phyloP scores from a whole-genome alignment of 2,888 invertebrate genomes.

The Xylota sylvarum region DNA sequence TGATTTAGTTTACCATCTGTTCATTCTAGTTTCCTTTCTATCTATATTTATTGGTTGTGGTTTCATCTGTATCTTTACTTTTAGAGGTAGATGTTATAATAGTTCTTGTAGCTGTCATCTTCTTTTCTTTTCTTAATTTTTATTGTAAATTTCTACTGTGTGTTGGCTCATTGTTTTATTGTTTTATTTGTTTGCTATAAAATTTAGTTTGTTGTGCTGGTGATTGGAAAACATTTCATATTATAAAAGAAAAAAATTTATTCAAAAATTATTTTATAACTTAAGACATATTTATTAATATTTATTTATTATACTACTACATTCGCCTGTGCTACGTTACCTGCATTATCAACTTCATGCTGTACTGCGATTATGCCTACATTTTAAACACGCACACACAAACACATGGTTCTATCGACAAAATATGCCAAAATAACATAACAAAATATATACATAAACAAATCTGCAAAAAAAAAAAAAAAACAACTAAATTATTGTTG shows the following conservation, averaged over 20 bases:
- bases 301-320: constrained; percentile 62
- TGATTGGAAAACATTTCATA: constrained; percentile 22
- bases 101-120: too few relatives aligned
- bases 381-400: constrained; percentile 70
- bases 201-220: constrained; percentile 41
- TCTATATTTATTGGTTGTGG: not conserved
- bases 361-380: constrained; percentile 72
- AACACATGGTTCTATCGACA: constrained; percentile 69
- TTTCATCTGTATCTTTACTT: not conserved
- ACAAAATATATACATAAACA: constrained; percentile 34
- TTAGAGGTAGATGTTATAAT: too few relatives aligned
- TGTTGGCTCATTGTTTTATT: not conserved
- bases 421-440: constrained; percentile 74
- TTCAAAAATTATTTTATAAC: constrained; percentile 4
- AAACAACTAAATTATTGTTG: constrained; percentile 18
- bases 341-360: constrained; percentile 76
- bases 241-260: not conserved
- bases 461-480: constrained; percentile 6
- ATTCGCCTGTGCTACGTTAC: constrained; percentile 74
- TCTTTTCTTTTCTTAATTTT: not conserved
- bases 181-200: constrained; percentile 9
- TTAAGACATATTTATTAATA: constrained; percentile 46
- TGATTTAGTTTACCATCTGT: too few relatives aligned
- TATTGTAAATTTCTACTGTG: not conserved
- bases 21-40: not conserved